phyloP scores from a whole-genome alignment of 2,797 vertebrate species.

The Allobates femoralis region DNA sequence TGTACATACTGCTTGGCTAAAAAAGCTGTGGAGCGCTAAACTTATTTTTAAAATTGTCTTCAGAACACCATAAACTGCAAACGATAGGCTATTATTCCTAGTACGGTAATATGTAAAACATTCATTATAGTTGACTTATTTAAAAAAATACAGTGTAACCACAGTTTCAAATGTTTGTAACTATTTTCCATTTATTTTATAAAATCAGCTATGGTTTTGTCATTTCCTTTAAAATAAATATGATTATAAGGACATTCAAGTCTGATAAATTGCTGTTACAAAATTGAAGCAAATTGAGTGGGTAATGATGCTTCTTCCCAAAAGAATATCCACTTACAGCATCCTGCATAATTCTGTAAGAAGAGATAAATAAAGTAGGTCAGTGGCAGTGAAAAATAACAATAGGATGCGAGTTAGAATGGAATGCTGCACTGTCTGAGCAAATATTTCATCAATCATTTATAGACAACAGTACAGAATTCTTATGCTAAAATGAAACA shows the following conservation, averaged over 20 bases:
- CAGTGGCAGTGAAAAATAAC: conserved; percentile 46
- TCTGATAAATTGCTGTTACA: conserved; percentile 27
- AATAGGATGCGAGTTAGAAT: conserved; percentile 26
- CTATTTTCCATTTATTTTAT: too few species aligned
- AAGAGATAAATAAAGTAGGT: conserved; percentile 47
- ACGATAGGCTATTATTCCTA: too few species aligned
- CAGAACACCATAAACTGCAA: too few species aligned
- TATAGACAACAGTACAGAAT: conserved; percentile 25
- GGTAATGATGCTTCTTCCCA: conserved; percentile 39
- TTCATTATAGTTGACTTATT: too few species aligned
- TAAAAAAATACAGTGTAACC: too few species aligned
- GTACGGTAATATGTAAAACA: too few species aligned
- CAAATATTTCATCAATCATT: conserved; percentile 46
- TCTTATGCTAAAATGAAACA: conserved; percentile 17
- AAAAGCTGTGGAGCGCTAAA: too few species aligned
- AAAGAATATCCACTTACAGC: conserved; percentile 20
- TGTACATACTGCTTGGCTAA: too few species aligned
- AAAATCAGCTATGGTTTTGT: too few species aligned
- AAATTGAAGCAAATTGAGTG: conserved; percentile 25
- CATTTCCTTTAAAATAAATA: too few species aligned
- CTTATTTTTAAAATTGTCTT: too few species aligned
- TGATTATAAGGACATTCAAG: background rate
- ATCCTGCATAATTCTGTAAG: conserved; percentile 33
- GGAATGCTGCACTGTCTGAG: conserved; percentile 16
- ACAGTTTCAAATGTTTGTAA: too few species aligned